A percentile compares a stretch with the other conserved stretches of the same genome.
phyloP scores from a whole-genome alignment of 1,140 invertebrate species.

The Caenorhabditis inopinata region DNA sequence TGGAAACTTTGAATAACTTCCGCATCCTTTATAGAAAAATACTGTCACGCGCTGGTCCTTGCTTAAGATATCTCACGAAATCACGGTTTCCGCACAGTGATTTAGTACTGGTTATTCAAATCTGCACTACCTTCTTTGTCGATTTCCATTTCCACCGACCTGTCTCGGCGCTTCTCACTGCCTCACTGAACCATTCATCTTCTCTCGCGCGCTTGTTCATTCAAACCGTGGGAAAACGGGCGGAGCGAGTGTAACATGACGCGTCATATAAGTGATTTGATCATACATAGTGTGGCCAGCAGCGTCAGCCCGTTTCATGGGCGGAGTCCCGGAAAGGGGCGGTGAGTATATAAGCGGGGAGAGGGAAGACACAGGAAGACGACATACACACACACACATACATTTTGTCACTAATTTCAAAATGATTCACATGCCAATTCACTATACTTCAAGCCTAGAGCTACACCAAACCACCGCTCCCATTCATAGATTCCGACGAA shows the following conservation, averaged over 20 bases:
- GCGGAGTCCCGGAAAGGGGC: background rate
- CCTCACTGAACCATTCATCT: conserved; percentile 20
- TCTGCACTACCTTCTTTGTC: too few relatives aligned
- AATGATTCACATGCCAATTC: conserved; percentile 34
- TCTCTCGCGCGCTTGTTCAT: too few relatives aligned
- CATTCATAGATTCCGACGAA: background rate
- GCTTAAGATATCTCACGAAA: too few relatives aligned
- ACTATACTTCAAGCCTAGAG: conserved; percentile 21
- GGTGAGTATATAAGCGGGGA: background rate
- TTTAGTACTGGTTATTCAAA: too few relatives aligned
- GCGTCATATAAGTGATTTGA: background rate
- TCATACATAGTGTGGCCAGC: conserved; percentile 3
- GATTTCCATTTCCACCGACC: too few relatives aligned
- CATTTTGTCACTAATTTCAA: background rate
- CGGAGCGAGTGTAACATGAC: background rate
- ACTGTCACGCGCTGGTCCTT: too few relatives aligned
- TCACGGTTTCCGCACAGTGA: too few relatives aligned
- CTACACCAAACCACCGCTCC: conserved; percentile 2
- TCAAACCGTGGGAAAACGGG: conserved; percentile 18
- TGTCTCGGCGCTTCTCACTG: background rate
- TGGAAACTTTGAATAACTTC: too few relatives aligned
- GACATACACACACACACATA: too few relatives aligned
- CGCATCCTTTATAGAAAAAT: too few relatives aligned
- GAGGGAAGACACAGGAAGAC: background rate
- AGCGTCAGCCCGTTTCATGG: background rate